Evolutionary conservation across 2,797 vertebrate genomes (phyloP).

Genomic region (Rhinoraja longicauda): DNA sequence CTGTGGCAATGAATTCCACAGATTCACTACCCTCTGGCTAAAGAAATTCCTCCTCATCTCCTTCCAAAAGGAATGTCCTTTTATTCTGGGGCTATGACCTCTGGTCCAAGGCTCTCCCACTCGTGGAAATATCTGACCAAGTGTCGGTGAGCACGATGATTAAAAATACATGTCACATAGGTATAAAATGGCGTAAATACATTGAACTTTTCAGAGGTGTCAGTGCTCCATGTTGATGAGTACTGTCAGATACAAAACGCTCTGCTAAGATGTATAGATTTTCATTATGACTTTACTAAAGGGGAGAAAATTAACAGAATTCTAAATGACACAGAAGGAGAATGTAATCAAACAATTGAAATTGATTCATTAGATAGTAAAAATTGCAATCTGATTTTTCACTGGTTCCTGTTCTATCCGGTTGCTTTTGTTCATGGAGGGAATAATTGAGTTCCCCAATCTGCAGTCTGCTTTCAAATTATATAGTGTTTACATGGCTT

Average conservation of each 20-base stretch:
- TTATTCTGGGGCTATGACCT: too few relatives aligned
- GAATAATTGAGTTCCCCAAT: background rate
- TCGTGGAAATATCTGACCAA: too few relatives aligned
- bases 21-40: too few relatives aligned
- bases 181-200: too few relatives aligned
- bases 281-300: background rate
- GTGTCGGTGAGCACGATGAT: too few relatives aligned
- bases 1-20: too few relatives aligned
- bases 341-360: conserved; percentile 15
- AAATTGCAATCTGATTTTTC: background rate
- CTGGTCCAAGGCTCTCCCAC: too few relatives aligned
- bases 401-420: conserved; percentile 1
- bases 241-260: background rate
- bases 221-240: background rate
- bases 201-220: background rate
- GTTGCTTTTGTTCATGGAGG: background rate
- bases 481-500: background rate
- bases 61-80: too few relatives aligned
- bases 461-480: background rate
- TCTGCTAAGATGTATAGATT: background rate
- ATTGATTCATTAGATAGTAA: background rate
- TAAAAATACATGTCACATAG: too few relatives aligned
- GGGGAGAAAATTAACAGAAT: background rate
- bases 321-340: background rate
- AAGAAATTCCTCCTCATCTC: too few relatives aligned